Base-by-base conservation (phyloP, 2,113 vertebrate species). In the Pollimyrus isidori region DNA sequence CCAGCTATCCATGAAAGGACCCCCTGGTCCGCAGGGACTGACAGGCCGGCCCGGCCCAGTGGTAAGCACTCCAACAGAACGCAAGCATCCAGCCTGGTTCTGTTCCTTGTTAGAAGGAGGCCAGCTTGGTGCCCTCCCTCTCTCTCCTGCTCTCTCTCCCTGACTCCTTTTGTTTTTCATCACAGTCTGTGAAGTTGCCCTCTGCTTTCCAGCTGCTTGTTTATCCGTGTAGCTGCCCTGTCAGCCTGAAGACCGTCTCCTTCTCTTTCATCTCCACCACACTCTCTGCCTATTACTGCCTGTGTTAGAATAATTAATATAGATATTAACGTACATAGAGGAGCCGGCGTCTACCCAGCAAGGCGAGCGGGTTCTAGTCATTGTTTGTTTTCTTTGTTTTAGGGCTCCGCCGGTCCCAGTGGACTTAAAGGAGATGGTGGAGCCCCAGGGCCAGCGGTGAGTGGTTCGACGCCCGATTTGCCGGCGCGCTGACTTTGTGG, bases 1-100 rank as follows among this genome's bases (percentile, higher is more conserved):
- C 26, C 92, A 98, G 97, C 93, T 99, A 0, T 96, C 97, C 86
- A 92, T 98, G 95, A 97, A 95, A 91, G 98, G 98, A 0, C 96
- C 97, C 35, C 94, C 97, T 15, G 97, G 98, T 62, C 94, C 97
- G 0, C 9, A 95, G 90, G 97, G 98, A 69, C 95, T 99, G 35
- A 94, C 97, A 0, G 97, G 97, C 3, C 94, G 97, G 86, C 93
- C 96, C 0, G 98, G 98, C 2, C 97, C 97, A 0, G 0, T 96
- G 95, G 98, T 99, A 93, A 96, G 95, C 91, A 42, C 90, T 46
- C 65, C 53, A 4, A 35, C n/a, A 86, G 85, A 86, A 85, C 35
- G 13, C 30, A 69, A 30, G 26, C n/a, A 69, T 69, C 10, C 0
- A 10, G n/a, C 62, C 76, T 82, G 39, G 82, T 84, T 84, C 13